Evolutionary conservation across 2,888 invertebrate genomes (phyloP), one percentile per base, ranked within the genome.

Genomic region (Cabera pusaria): DNA sequence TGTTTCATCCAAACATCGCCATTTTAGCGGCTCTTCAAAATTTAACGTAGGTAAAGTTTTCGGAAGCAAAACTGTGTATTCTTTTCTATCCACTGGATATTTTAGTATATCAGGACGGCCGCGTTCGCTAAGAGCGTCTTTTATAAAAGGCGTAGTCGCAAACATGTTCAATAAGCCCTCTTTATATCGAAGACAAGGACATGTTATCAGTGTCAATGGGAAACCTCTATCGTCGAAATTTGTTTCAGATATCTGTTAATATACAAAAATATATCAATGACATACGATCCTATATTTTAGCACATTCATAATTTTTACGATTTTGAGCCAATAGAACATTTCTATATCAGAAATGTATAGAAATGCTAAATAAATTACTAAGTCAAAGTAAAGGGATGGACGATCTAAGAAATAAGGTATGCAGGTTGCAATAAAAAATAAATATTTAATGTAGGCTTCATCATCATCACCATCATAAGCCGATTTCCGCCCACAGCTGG

Each of bases 1-100:
- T 18, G 19, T 22, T 59, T 87, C 88, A 20, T 83, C 76, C 45
- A 88, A 68, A 52, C 72, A 84, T 17, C 60, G 61, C 86, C 87
- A 87, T 14, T 64, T 39, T 12, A 88, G 55, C 2, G 81, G 67
- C 3, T 64, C 58, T 40, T 79, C 84, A 16, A 76, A 49, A 33
- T 72, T 56, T 26, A 87, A 63, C 0, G 42, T 19, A 1, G 88
- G 88, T 31, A 80, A 77, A 0, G 59, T 65, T 55, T 81, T 88
- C 0, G 81, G 78, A 5, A 84, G 42, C 21, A 88, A 40, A 12
- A 87, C 78, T 1, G 84, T 80, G 34, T 64, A 87, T 29, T 81
- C 78, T 41, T 73, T 72, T 42, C 51, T 70, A n/a, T 54, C 65
- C 1, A 75, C 50, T 10, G 73, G 63, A 47, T 43, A 46, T 50